Evolutionary conservation across 1,140 invertebrate species (phyloP).

Genomic region (Lordiphosa collinella): DNA sequence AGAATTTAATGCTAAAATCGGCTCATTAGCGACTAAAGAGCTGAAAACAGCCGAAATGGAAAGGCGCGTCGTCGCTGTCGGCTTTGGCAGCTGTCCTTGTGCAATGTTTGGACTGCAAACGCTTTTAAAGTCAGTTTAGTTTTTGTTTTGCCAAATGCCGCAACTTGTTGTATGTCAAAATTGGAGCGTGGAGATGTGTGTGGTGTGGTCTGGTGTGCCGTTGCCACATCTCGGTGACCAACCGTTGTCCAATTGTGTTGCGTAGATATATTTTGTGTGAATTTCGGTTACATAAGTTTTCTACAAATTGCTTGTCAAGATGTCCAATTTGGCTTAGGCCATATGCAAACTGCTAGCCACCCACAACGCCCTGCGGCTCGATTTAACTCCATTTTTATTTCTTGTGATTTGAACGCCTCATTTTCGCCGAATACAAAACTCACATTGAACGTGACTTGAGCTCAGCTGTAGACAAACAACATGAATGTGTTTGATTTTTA

Average conservation of each 20-base stretch:
- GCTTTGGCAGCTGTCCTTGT: too few species aligned
- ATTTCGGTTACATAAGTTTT: slow-evolving; percentile 41
- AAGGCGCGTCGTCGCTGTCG: too few species aligned
- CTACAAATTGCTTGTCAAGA: slow-evolving; percentile 48
- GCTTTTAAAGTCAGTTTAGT: too few species aligned
- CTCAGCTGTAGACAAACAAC: slow-evolving; percentile 20
- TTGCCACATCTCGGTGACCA: background rate
- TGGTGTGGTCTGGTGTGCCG: slow-evolving; percentile 12
- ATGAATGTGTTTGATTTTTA: slow-evolving; percentile 45
- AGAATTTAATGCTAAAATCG: background rate
- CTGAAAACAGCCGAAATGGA: too few species aligned
- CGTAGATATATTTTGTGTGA: slow-evolving; percentile 23
- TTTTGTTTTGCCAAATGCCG: background rate
- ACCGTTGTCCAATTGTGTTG: slow-evolving; percentile 25
- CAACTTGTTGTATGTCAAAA: slow-evolving; percentile 26
- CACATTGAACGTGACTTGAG: slow-evolving; percentile 45
- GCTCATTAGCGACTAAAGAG: slow-evolving; percentile 22
- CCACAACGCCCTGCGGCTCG: too few species aligned
- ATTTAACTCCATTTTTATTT: too few species aligned
- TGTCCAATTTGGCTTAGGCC: slow-evolving; percentile 23
- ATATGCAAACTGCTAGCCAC: too few species aligned
- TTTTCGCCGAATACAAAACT: slow-evolving; percentile 24
- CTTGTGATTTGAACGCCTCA: slow-evolving; percentile 16
- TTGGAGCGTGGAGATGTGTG: slow-evolving; percentile 26
- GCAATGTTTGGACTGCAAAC: too few species aligned